These are phyloP conservation scores for Isichthys henryi DNA, from an alignment of 2,113 vertebrate species.

Conservation along the genomic window DNA sequence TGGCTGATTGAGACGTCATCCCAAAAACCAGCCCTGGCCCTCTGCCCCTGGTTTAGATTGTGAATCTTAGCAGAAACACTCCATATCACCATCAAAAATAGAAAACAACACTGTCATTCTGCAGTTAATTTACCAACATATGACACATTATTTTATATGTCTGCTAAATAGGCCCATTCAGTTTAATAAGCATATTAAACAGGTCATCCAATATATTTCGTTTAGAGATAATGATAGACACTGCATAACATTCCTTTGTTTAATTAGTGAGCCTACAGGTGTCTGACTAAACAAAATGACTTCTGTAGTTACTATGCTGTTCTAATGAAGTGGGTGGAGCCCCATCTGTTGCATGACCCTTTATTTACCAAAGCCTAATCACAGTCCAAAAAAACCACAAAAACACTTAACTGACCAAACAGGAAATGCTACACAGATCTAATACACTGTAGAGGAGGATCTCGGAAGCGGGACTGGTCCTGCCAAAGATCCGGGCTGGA, in stretches of 20 bases:
- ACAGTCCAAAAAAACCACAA: neutral
- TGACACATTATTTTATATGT: neutral
- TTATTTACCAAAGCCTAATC: neutral
- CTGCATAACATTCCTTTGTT: neutral
- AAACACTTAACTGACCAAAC: neutral
- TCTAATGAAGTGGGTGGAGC: neutral
- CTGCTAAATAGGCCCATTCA: neutral
- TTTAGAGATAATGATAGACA: neutral
- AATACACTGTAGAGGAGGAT: neutral
- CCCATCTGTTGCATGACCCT: neutral
- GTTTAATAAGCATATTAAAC: neutral
- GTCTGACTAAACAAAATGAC: neutral
- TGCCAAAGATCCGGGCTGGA: neutral
- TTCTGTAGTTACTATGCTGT: neutral
- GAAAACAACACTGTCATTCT: neutral
- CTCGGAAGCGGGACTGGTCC: neutral
- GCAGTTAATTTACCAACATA: neutral
- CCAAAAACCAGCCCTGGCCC: neutral
- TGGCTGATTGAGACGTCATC: neutral
- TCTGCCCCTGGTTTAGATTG: neutral
- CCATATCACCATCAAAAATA: neutral
- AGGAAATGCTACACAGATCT: neutral
- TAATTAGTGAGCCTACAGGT: neutral
- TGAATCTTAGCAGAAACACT: neutral
- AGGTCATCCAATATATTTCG: neutral